These are phyloP conservation scores for Callimorpha dominula DNA, from an alignment of 2,888 invertebrate genomes.

Conservation along the genomic window DNA sequence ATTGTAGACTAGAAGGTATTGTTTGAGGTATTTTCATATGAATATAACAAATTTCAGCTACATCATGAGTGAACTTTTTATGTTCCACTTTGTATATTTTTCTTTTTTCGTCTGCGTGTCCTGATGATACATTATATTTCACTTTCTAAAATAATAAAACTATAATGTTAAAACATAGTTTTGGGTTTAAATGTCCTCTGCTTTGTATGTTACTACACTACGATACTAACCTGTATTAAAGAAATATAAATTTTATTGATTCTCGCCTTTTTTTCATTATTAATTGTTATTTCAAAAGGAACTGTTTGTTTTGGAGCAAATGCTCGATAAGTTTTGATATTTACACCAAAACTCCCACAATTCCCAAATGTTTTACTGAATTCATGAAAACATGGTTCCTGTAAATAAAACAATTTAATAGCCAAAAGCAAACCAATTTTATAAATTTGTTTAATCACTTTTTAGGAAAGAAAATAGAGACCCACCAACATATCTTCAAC, in stretches of 20 bases:
- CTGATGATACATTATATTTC: conserved; percentile 67
- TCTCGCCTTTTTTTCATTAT: conserved; percentile 67
- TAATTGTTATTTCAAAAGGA: conserved; percentile 69
- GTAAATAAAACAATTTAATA: conserved; percentile 16
- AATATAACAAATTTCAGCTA: conserved; percentile 63
- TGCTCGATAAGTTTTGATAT: conserved; percentile 70
- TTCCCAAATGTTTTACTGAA: conserved; percentile 65
- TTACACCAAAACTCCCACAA: conserved; percentile 59
- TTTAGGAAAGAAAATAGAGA: conserved; percentile 22
- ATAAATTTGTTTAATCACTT: neutral
- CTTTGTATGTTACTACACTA: neutral
- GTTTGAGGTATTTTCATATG: conserved; percentile 73
- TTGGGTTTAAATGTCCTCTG: neutral
- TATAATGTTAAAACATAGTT: neutral
- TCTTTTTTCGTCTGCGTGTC: conserved; percentile 69
- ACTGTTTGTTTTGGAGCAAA: conserved; percentile 70
- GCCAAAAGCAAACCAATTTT: conserved; percentile 1
- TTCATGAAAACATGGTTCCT: conserved; percentile 67
- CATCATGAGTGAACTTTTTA: conserved; percentile 59
- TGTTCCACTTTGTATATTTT: conserved; percentile 60
- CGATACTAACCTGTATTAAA: conserved; percentile 69
- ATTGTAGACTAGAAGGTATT: conserved; percentile 69
- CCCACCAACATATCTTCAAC: conserved; percentile 67
- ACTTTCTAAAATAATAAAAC: conserved; percentile 66
- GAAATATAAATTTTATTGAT: conserved; percentile 65